Base-by-base conservation (phyloP, 2,888 invertebrate genomes). In the Sesia apiformis region DNA sequence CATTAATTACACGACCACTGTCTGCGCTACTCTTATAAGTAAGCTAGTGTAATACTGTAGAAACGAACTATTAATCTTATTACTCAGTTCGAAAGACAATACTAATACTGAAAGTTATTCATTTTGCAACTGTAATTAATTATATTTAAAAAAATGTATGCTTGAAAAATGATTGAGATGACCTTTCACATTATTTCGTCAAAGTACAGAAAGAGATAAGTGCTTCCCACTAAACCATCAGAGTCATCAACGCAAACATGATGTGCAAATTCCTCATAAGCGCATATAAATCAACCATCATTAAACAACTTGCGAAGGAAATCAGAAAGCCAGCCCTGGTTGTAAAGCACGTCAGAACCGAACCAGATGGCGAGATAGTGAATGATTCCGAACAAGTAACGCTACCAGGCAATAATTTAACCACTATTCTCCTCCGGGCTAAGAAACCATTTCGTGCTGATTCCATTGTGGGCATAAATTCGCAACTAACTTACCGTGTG, bases 311-410 rank as follows among this genome's bases (percentile, higher is more conserved):
- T 23, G 64, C 56, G 58, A 63, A 69, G 70, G 69, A 74, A 76
- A 78, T 73, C 72, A 71, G 66, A 62, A 70, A 66, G 63, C 64
- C 72, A 77, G 67, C 72, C 72, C 72, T 75, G 76, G 72, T 69
- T 74, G 73, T 84, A 84, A 84, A 83, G 66, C 72, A 80, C 72
- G 77, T 81, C 80, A 77, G 69, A 70, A 73, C 63, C 64, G 66
- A 69, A 64, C 73, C 72, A 82, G 84, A 86, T 85, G 80, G 69
- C 64, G 62, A 76, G 84, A 86, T 85, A 83, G 77, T 66, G 74
- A 74, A 72, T 74, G 81, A 77, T 76, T 80, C 69, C 63, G 69
- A 68, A 64, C 76, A 64, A 71, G 77, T 74, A 81, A 75, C 65
- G 77, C 82, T 78, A 77, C 80, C 69, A 72, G 70, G 67, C 70